Conservation (phyloP, 2,113 vertebrate genomes). For the Oncorhynchus mykiss region DNA sequence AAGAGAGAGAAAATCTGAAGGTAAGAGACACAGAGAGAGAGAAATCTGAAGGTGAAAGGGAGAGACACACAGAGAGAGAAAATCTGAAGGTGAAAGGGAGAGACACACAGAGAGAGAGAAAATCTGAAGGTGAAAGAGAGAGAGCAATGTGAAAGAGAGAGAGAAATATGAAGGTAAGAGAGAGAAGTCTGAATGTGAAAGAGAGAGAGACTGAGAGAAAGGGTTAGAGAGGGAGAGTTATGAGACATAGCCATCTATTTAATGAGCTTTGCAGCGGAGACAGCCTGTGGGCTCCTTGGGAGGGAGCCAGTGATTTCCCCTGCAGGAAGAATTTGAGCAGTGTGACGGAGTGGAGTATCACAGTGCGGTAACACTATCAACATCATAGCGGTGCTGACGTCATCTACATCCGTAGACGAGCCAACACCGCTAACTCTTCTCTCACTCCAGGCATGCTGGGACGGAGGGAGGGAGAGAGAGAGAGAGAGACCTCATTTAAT, state of each 20-base stretch:
- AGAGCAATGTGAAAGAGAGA: neutral
- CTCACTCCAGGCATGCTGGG: neutral
- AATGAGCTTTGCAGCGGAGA: conserved; percentile 35
- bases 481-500: too few species aligned
- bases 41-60: neutral
- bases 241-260: conserved; percentile 23
- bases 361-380: neutral
- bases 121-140: neutral
- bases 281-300: conserved; percentile 9
- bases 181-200: neutral
- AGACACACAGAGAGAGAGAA: too few species aligned
- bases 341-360: conserved; percentile 13
- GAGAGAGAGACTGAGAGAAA: neutral
- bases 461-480: too few species aligned
- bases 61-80: conserved; percentile 6
- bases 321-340: neutral
- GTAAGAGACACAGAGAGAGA: too few species aligned
- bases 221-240: neutral
- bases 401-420: neutral
- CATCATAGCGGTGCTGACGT: conserved; percentile 11
- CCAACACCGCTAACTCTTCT: neutral
- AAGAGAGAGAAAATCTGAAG: too few species aligned
- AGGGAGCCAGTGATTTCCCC: neutral
- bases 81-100: neutral
- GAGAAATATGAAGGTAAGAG: too few species aligned